Percentiles rank a stretch among this genome's conserved stretches.
Evolutionary conservation across 2,113 vertebrate species (phyloP).

Genomic region (Austrofundulus limnaeus): DNA sequence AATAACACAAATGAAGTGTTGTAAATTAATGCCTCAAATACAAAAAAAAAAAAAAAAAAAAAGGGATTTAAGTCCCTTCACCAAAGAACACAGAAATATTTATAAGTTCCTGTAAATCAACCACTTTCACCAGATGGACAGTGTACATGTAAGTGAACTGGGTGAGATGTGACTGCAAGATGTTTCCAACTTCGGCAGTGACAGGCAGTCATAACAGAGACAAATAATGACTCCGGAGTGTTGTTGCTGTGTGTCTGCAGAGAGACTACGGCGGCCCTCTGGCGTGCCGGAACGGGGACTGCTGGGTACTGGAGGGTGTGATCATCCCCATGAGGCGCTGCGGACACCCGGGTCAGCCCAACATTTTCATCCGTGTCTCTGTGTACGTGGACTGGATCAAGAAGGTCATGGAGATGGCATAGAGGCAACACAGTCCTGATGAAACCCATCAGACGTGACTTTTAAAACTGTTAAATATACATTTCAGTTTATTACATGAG

Average conservation of each 20-base stretch:
- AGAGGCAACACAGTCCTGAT: slow-evolving; percentile 26
- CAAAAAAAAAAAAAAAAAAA: slow-evolving; percentile 5
- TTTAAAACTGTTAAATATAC: slow-evolving; percentile 9
- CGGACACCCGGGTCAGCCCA: slow-evolving; percentile 86
- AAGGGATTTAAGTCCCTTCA: slow-evolving; percentile 36
- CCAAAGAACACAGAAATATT: slow-evolving; percentile 46
- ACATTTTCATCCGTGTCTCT: slow-evolving; percentile 90
- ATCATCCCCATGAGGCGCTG: slow-evolving; percentile 93
- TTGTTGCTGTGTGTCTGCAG: slow-evolving; percentile 76
- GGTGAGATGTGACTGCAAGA: slow-evolving; percentile 64
- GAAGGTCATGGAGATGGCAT: slow-evolving; percentile 91
- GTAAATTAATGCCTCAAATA: slow-evolving; percentile 13
- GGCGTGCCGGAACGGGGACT: slow-evolving; percentile 89
- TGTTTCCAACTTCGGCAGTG: slow-evolving; percentile 66
- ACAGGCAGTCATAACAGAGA: slow-evolving; percentile 75
- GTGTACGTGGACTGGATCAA: slow-evolving; percentile 95
- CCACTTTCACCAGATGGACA: slow-evolving; percentile 55
- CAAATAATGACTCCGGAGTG: slow-evolving; percentile 65
- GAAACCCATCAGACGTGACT: background rate
- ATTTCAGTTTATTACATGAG: background rate
- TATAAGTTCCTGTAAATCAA: slow-evolving; percentile 61
- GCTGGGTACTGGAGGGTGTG: slow-evolving; percentile 96
- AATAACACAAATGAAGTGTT: background rate
- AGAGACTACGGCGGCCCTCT: slow-evolving; percentile 93
- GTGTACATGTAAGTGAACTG: slow-evolving; percentile 44